Conservation (phyloP, 2,113 vertebrate genomes). For the Puffinus mauretanicus region DNA sequence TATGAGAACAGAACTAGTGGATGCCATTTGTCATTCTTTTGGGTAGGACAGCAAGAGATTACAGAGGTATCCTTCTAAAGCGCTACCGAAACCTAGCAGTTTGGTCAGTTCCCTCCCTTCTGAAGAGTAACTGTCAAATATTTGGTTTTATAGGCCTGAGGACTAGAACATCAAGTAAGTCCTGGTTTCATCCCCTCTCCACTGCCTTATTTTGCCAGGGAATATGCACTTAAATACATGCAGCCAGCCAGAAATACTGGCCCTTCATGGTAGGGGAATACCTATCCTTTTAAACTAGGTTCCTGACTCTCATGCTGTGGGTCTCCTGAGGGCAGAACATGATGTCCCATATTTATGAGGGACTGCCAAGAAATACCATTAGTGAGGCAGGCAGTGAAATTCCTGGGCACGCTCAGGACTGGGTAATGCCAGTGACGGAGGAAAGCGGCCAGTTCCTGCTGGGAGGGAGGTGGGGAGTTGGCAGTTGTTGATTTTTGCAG, state of each 20-base stretch:
- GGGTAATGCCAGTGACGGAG: not conserved
- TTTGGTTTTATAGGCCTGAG: not conserved
- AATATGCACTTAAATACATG: not conserved
- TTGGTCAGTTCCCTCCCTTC: not conserved
- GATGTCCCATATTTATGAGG: not conserved
- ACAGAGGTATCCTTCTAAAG: not conserved
- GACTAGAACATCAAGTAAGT: not conserved
- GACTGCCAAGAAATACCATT: conserved; percentile 1
- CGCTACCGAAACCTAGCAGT: not conserved
- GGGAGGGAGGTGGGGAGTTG: not conserved
- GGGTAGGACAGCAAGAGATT: not conserved
- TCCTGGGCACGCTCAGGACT: not conserved
- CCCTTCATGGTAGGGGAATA: not conserved
- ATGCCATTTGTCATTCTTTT: not conserved
- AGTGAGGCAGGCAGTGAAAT: conserved; percentile 12
- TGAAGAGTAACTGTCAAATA: not conserved
- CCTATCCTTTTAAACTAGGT: not conserved
- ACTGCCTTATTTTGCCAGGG: not conserved
- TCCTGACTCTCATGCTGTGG: not conserved
- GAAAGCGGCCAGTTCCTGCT: conserved; percentile 1
- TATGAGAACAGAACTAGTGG: not conserved
- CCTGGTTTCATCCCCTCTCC: not conserved
- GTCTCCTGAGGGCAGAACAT: conserved; percentile 22
- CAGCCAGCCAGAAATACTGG: not conserved
- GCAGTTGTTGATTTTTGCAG: not conserved